Base-by-base conservation (phyloP, 1,140 invertebrate species). In the Meloidogyne exigua region DNA sequence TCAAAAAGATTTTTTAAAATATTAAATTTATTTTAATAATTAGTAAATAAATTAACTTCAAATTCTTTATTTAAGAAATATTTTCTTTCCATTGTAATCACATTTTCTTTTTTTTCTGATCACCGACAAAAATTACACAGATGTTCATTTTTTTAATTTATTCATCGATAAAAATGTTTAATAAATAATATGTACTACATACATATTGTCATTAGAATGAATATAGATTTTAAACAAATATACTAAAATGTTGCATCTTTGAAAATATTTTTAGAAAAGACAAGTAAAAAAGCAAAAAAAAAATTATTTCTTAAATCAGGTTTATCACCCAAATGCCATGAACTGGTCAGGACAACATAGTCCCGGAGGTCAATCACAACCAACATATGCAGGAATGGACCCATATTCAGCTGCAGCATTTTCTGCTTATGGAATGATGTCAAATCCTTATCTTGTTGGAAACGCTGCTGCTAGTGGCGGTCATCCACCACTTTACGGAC, bases 91-190 rank as follows among this genome's bases (percentile, higher is more conserved):
- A 32, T 32, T 32, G 7, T 5, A 57, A 57, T 57, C 9, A 39
- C 10, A 39, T 57, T 7, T 57, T 57, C 5, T n/a, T 57, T 57
- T 57, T 57, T 57, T 2, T n/a, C n/a, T n/a, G n/a, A n/a, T n/a
- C n/a, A 57, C 49, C 49, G 49, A 57, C 49, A 57, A 57, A 39
- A 39, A 57, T 44, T 21, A 57, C 49, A 57, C 49, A 57, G 49
- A 57, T 57, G 49, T 57, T 57, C 49, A 57, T n/a, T 57, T n/a
- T n/a, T n/a, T n/a, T n/a, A 57, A 57, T n/a, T 57, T 57, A 57
- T 57, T 57, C 49, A 57, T 57, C 49, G 49, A 57, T 57, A 57
- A 57, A 57, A 49, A 39, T 39, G 36, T 39, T 39, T 39, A 39
- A 39, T 39, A 39, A 39, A 39, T 39, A 39, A 9, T 39, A 9